Evolutionary conservation across 2,888 invertebrate genomes (phyloP), one percentile per base, ranked within the genome.

Genomic region (Loripinus fragilis): DNA sequence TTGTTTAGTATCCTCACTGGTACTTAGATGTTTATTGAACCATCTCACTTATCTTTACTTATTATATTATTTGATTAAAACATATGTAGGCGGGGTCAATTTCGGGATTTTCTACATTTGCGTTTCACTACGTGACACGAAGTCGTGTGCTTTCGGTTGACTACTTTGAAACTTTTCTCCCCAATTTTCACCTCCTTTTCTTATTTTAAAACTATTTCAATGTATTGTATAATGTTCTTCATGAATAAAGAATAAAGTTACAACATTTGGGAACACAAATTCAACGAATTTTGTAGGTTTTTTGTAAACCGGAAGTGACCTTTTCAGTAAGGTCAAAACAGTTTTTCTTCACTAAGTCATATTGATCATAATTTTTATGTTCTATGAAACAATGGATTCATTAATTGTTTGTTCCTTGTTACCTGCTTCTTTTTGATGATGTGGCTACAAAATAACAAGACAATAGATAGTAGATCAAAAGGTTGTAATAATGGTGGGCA

Each of bases 71-170:
- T 5, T 38, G 15, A 15, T 17, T 17, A 33, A 33, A 10, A 10
- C 30, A 20, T 25, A 35, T 78, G 73, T 85, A 85, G 81, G 84
- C 80, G 84, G 84, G 84, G 84, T 80, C 81, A 64, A 38, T 72
- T 76, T 78, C 67, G 64, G 73, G 71, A 66, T 74, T 66, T n/a
- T 60, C 50, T 30, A 20, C 65, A 42, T 50, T 48, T 74, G 65
- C 64, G 60, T 60, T 33, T 33, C 25, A 25, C 17, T 60, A 60
- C 60, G 60, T 60, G 60, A 60, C 60, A 60, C 60, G 60, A 60
- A 60, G 33, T 20, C 38, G 12, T 38, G 38, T 12, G 12, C 7
- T 5, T 38, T 38, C 12, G 38, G 38, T 38, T 17, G 5, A 33
- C 33, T 28, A 60, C 33, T 60, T 60, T 60, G n/a, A n/a, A n/a